phyloP scores from a whole-genome alignment of 2,888 invertebrate species.

The Aphodius granarius region DNA sequence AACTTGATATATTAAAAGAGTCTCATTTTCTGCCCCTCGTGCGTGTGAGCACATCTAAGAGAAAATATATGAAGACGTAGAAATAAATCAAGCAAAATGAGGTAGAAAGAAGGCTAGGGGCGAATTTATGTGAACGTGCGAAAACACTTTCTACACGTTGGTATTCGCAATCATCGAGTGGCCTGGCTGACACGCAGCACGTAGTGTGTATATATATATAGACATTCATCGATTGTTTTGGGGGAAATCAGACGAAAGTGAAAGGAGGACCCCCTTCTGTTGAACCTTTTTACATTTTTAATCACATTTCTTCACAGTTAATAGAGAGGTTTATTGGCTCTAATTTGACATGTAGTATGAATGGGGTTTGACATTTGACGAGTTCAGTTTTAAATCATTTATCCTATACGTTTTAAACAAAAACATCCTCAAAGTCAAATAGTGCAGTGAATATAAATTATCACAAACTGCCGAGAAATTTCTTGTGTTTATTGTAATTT shows the following conservation, averaged over 20 bases:
- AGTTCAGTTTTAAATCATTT: too few species aligned
- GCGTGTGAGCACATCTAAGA: too few species aligned
- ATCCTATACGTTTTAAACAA: too few species aligned
- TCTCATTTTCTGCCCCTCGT: too few species aligned
- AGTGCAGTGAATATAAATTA: too few species aligned
- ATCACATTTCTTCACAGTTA: not conserved
- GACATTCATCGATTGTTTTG: not conserved
- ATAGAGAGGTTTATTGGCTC: too few species aligned
- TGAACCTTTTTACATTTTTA: not conserved
- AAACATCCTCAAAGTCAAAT: too few species aligned
- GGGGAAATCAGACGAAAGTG: not conserved
- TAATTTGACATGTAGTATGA: not conserved
- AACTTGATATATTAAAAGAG: too few species aligned
- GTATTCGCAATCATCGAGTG: not conserved
- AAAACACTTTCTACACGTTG: not conserved
- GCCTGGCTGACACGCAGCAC: not conserved
- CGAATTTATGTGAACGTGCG: not conserved
- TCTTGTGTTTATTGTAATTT: too few species aligned
- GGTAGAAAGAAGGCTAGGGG: not conserved
- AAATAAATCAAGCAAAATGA: not conserved
- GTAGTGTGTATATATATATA: not conserved
- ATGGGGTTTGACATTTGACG: too few species aligned
- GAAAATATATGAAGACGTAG: not conserved
- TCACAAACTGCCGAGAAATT: too few species aligned
- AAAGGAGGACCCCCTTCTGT: not conserved